These are phyloP conservation scores for Paragorgia papillata DNA, from an alignment of 92 coral and sea anemone genomes.

Conservation along the genomic window DNA sequence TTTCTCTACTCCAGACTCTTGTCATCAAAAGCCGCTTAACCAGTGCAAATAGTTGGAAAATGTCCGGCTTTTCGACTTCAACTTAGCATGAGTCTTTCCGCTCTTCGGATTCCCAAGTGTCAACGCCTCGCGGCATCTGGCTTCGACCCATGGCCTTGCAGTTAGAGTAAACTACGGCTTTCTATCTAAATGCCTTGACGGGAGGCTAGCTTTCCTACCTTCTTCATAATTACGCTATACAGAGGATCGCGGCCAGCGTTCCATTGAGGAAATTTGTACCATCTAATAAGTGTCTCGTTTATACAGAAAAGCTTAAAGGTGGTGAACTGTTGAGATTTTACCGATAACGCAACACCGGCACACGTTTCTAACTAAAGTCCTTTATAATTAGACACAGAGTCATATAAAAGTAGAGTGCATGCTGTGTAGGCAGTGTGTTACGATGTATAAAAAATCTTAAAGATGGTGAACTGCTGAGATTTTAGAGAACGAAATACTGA, in stretches of 20 bases:
- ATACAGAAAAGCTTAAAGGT: no score
- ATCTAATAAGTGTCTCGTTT: background rate
- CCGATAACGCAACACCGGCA: no score
- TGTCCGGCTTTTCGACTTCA: background rate
- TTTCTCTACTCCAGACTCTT: background rate
- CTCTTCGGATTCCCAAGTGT: background rate
- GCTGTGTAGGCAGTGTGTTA: no score
- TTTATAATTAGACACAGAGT: no score
- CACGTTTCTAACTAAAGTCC: no score
- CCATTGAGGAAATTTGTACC: constrained; percentile 16
- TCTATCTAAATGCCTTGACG: constrained; percentile 11
- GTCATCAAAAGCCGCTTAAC: background rate
- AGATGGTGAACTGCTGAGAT: no score
- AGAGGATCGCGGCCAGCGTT: constrained; percentile 7
- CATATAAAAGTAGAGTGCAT: no score
- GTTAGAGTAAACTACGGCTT: background rate
- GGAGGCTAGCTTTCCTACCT: constrained; percentile 8
- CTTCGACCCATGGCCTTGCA: background rate
- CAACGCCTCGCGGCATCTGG: constrained; percentile 6
- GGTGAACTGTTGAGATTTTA: no score
- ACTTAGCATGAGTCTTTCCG: background rate
- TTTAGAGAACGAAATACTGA: no score
- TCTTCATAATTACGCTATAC: background rate
- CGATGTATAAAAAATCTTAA: no score
- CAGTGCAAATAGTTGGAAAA: background rate